These are phyloP conservation scores for Oscheius onirici DNA, from an alignment of 2,888 invertebrate species.

Conservation along the genomic window DNA sequence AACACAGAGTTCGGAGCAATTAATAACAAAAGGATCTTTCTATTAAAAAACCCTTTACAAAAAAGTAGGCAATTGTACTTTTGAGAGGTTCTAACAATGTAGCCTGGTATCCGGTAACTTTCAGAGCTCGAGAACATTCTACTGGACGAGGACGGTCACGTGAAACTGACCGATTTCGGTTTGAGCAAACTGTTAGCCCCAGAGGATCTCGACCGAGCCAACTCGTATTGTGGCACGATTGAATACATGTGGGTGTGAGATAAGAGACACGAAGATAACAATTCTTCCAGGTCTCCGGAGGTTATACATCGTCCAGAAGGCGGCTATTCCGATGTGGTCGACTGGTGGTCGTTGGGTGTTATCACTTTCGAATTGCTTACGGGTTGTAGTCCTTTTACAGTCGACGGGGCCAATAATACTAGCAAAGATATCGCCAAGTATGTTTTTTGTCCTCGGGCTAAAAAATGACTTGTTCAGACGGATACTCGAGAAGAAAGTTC, in stretches of 20 bases:
- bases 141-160: conserved; percentile 90
- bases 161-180: conserved; percentile 96
- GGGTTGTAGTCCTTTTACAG: conserved; percentile 95
- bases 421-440: conserved; percentile 90
- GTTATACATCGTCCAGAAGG: conserved; percentile 60
- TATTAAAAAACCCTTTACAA: too few relatives aligned
- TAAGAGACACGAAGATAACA: neutral
- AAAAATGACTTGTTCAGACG: conserved; percentile 75
- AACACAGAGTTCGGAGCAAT: too few relatives aligned
- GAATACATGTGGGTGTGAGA: conserved; percentile 85
- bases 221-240: conserved; percentile 97
- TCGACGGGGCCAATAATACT: conserved; percentile 90
- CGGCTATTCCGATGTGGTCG: conserved; percentile 79
- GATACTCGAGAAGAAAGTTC: conserved; percentile 87
- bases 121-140: conserved; percentile 89
- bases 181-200: conserved; percentile 80
- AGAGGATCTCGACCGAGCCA: conserved; percentile 77
- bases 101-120: too few relatives aligned
- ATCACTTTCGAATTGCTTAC: conserved; percentile 94
- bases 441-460: conserved; percentile 34
- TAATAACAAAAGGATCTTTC: too few relatives aligned
- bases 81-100: too few relatives aligned
- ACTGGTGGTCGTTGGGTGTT: conserved; percentile 97
- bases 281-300: conserved; percentile 51
- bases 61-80: too few relatives aligned